Evolutionary conservation across 1,140 invertebrate genomes (phyloP).

Genomic region (Drosophila tristis): DNA sequence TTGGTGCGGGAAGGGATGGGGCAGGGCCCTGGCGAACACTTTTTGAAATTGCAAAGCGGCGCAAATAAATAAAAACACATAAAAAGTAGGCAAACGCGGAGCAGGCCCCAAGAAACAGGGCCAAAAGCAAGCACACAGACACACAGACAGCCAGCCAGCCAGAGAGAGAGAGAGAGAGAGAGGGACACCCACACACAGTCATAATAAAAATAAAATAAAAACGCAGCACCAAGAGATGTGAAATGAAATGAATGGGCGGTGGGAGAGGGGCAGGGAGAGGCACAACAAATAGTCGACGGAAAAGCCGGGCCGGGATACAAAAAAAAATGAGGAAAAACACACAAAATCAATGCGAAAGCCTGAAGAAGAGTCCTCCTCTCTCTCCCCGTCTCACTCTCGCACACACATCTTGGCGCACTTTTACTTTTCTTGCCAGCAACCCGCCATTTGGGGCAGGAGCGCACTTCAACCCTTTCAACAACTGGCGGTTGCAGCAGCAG

Average conservation of each 20-base stretch:
- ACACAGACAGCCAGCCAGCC: constrained; percentile 56
- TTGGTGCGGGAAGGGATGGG: neutral
- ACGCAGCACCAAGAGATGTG: constrained; percentile 18
- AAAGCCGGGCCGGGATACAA: neutral
- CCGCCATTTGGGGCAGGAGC: constrained; percentile 13
- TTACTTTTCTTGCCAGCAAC: constrained; percentile 47
- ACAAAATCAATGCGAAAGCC: constrained; percentile 72
- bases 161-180: constrained; percentile 46
- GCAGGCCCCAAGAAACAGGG: constrained; percentile 18
- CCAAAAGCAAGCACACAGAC: constrained; percentile 35
- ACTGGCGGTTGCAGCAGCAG: constrained; percentile 41
- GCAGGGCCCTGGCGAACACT: constrained; percentile 51
- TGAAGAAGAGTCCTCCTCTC: constrained; percentile 34
- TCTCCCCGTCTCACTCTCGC: neutral
- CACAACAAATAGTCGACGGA: constrained; percentile 26
- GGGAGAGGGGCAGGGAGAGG: constrained; percentile 13
- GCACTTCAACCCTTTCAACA: constrained; percentile 71
- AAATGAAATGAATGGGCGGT: constrained; percentile 72
- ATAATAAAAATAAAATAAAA: constrained; percentile 50
- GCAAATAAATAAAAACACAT: constrained; percentile 81
- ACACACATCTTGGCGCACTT: constrained; percentile 54
- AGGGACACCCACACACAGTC: constrained; percentile 43
- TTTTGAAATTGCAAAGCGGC: constrained; percentile 80
- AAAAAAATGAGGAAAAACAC: constrained; percentile 37
- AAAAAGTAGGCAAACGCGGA: constrained; percentile 74